Base-by-base conservation (phyloP, 2,888 invertebrate species). In the Merodon equestris region DNA sequence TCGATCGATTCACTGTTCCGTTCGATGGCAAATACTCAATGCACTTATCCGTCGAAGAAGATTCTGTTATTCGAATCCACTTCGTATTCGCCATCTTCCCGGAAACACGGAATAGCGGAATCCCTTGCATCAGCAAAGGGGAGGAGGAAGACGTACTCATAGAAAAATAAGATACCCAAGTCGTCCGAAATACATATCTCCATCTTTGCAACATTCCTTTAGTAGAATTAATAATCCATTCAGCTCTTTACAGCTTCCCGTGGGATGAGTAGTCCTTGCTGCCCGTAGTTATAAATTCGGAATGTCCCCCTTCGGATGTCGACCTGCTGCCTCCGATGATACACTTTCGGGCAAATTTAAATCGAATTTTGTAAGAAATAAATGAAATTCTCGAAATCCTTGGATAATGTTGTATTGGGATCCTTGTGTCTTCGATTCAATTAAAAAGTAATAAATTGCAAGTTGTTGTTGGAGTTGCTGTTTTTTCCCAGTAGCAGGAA, bases 221-320 rank as follows among this genome's bases (percentile, higher is more conserved):
- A 40, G 42, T 17, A 45, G 45, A 56, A 72, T 72, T 66, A 67
- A 61, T 77, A 72, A 77, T 67, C 72, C 61, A n/a, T 40, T 40
- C 40, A 40, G 42, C 3, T 12, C 42, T 10, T 42, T 42, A 9
- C 42, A 27, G 7, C 27, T 27, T 27, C 27, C n/a, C n/a, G n/a
- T n/a, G n/a, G n/a, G n/a, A n/a, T n/a, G n/a, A n/a, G n/a, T n/a
- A n/a, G 27, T 2, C 27, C 7, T 27, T 27, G 7, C 27, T 27
- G 27, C n/a, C n/a, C n/a, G n/a, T n/a, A n/a, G 27, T 27, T 27
- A 7, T 27, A 27, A 27, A 27, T 27, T 27, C 27, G 27, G 3
- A 27, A 27, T 27, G 27, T 27, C 27, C n/a, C n/a, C n/a, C n/a
- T n/a, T n/a, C n/a, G n/a, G n/a, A n/a, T n/a, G n/a, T n/a, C n/a